Percentiles rank a stretch among this genome's conserved stretches.
phyloP scores from a whole-genome alignment of 2,888 invertebrate genomes.

The Seira ritae region DNA sequence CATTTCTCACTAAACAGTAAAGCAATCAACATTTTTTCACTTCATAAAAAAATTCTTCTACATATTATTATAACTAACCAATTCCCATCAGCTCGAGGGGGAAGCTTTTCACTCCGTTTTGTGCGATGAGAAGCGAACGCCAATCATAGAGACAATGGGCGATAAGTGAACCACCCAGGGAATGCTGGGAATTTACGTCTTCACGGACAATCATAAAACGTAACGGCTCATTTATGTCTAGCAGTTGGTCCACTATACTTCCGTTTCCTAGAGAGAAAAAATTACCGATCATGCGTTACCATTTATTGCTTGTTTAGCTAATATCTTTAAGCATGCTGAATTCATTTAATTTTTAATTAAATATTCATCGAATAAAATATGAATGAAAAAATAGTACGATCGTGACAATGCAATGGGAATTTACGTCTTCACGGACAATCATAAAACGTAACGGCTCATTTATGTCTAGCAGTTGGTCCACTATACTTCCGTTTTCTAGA shows the following conservation, averaged over 20 bases:
- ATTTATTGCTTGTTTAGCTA: too few species aligned
- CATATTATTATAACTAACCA: constrained; percentile 45
- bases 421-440: constrained; percentile 57
- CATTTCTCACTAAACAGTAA: too few species aligned
- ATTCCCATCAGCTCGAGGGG: constrained; percentile 67
- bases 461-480: constrained; percentile 48
- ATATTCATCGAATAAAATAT: too few species aligned
- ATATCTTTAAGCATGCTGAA: too few species aligned
- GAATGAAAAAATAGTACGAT: too few species aligned
- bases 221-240: constrained; percentile 60
- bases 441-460: constrained; percentile 60
- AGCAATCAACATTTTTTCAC: constrained; percentile 19
- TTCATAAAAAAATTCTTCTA: neutral
- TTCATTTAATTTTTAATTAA: too few species aligned
- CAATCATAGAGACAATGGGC: constrained; percentile 65
- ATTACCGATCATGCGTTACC: constrained; percentile 32
- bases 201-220: constrained; percentile 59
- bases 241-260: constrained; percentile 46
- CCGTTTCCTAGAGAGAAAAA: constrained; percentile 49
- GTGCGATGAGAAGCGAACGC: constrained; percentile 64
- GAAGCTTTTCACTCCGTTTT: constrained; percentile 51
- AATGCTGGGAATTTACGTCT: constrained; percentile 32
- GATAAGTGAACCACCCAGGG: constrained; percentile 35
- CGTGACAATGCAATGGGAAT: constrained; percentile 1
- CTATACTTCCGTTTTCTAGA: constrained; percentile 52